Conservation (phyloP, 1,140 invertebrate species). For the Bombus ignitus region DNA sequence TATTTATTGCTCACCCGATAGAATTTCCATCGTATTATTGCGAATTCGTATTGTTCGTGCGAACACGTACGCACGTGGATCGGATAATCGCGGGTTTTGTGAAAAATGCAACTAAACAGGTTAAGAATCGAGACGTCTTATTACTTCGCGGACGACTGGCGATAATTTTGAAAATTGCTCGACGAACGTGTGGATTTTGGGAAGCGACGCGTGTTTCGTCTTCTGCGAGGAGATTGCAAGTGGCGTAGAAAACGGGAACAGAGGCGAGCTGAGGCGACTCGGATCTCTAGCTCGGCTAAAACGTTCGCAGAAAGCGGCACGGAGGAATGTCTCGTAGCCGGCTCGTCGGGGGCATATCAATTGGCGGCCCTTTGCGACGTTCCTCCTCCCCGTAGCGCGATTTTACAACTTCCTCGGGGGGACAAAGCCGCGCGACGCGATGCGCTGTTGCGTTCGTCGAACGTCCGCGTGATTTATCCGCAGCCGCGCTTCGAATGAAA, state of each 20-base stretch:
- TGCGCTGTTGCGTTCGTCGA: constrained; percentile 24
- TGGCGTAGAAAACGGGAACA: background rate
- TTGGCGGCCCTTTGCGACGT: constrained; percentile 38
- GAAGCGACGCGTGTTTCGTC: too few relatives aligned
- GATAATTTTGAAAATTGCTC: background rate
- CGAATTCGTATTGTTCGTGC: too few relatives aligned
- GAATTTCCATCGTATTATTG: too few relatives aligned
- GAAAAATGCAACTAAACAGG: too few relatives aligned
- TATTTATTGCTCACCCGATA: too few relatives aligned
- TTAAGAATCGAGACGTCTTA: too few relatives aligned
- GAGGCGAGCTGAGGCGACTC: background rate
- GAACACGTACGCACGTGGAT: too few relatives aligned
- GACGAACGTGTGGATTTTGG: background rate
- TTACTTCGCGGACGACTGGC: rapidly evolving
- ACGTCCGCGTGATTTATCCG: constrained; percentile 45
- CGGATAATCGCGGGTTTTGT: too few relatives aligned
- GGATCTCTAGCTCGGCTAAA: constrained; percentile 8
- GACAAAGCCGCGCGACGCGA: constrained; percentile 15
- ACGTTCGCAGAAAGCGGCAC: background rate
- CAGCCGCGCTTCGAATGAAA: constrained; percentile 29
- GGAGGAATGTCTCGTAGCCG: constrained; percentile 55
- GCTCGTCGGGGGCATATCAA: constrained; percentile 62
- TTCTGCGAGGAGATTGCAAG: too few relatives aligned
- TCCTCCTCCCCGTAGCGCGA: constrained; percentile 50
- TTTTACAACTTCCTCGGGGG: constrained; percentile 79